Conservation (phyloP, 2,797 vertebrate genomes). For the Protosalanx chinensis region DNA sequence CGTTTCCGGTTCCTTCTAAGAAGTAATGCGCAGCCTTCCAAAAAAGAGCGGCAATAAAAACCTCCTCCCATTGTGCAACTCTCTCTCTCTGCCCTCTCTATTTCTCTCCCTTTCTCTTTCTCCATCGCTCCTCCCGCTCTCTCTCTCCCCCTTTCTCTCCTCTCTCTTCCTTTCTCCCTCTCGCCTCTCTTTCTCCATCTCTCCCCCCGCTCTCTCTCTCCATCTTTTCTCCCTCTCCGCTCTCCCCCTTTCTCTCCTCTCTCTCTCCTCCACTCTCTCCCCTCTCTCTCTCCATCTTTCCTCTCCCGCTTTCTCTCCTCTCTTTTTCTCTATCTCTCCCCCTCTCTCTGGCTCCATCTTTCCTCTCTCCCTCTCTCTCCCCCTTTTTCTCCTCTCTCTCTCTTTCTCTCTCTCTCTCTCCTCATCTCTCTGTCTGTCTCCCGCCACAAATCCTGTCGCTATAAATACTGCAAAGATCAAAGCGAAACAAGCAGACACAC, state of each 20-base stretch:
- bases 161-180: not conserved
- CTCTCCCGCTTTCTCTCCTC: constrained; percentile 19
- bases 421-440: constrained; percentile 28
- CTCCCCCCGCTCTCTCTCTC: too few relatives aligned
- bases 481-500: constrained; percentile 27
- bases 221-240: not conserved
- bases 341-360: constrained; percentile 26
- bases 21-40: not conserved
- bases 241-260: constrained; percentile 37
- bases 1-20: too few relatives aligned
- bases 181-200: too few relatives aligned
- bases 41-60: not conserved
- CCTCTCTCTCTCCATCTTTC: not conserved
- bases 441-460: constrained; percentile 51
- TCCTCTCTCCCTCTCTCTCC: constrained; percentile 11
- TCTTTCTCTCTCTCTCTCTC: not conserved
- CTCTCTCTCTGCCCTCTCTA: not conserved
- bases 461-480: constrained; percentile 66
- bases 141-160: not conserved
- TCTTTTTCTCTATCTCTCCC: constrained; percentile 34
- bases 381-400: not conserved
- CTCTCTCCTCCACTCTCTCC: not conserved
- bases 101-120: too few relatives aligned
- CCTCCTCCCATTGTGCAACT: not conserved
- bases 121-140: constrained; percentile 2